These are phyloP conservation scores for Aplocera efformata DNA, from an alignment of 2,888 invertebrate species.

Conservation along the genomic window DNA sequence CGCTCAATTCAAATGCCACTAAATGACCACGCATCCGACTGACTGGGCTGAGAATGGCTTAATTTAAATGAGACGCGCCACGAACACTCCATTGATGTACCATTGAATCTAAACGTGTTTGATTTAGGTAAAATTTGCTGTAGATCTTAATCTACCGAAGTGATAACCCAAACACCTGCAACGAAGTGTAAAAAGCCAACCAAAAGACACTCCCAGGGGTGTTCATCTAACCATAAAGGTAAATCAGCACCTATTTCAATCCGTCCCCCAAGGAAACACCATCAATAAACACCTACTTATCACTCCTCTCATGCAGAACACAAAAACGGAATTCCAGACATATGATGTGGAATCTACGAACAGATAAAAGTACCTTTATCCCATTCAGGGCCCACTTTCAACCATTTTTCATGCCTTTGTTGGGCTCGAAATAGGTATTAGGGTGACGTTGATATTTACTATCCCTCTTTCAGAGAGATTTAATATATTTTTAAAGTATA, in stretches of 20 bases:
- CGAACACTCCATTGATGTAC: no score
- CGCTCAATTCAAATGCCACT: no score
- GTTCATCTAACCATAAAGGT: constrained; percentile 28
- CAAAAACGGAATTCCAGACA: constrained; percentile 42
- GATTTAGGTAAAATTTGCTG: no score
- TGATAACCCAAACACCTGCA: no score
- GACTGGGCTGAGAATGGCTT: no score
- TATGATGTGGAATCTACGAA: constrained; percentile 55
- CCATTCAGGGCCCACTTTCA: constrained; percentile 64
- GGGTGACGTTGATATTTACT: constrained; percentile 54
- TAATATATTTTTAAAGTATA: constrained; percentile 48
- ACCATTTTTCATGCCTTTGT: constrained; percentile 77
- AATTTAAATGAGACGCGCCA: no score
- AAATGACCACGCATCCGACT: no score
- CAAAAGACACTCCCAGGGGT: neutral
- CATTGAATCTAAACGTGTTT: no score
- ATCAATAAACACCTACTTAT: constrained; percentile 30
- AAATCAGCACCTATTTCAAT: constrained; percentile 13
- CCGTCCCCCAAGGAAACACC: constrained; percentile 17
- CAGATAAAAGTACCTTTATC: constrained; percentile 72
- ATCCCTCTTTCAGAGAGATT: constrained; percentile 49
- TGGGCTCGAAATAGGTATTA: constrained; percentile 61
- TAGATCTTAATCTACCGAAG: no score
- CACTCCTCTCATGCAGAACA: constrained; percentile 28
- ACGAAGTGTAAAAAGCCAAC: no score